Percentiles rank a stretch among this genome's conserved stretches.
Evolutionary conservation across 2,113 vertebrate species (phyloP).

Genomic region (Vulpes ferrilata): DNA sequence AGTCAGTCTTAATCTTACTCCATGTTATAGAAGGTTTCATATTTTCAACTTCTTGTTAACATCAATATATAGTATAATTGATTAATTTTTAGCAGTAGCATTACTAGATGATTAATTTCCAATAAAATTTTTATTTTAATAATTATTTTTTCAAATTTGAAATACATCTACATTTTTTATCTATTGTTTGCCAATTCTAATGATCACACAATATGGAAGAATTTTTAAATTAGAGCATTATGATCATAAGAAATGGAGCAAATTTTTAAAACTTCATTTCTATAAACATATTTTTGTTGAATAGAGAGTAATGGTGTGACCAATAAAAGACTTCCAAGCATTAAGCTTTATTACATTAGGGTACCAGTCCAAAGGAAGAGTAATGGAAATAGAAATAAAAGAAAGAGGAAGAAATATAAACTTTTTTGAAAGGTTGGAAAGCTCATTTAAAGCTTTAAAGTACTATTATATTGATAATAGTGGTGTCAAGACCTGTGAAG

Average conservation of each 20-base stretch:
- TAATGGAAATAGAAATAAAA: neutral
- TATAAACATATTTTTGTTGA: constrained; percentile 11
- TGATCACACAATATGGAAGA: neutral
- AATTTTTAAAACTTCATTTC: neutral
- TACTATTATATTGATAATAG: neutral
- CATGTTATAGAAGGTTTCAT: constrained; percentile 37
- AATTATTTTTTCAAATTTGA: constrained; percentile 45
- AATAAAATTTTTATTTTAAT: neutral
- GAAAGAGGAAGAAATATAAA: neutral
- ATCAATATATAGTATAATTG: neutral
- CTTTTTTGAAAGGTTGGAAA: constrained; percentile 24
- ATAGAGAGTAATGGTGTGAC: neutral
- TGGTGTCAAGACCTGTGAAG: neutral
- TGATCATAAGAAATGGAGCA: neutral
- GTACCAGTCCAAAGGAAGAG: neutral
- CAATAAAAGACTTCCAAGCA: neutral
- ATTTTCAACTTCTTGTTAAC: constrained; percentile 19
- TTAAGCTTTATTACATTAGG: neutral
- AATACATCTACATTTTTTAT: constrained; percentile 35
- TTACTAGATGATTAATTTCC: constrained; percentile 29
- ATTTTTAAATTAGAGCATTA: constrained; percentile 29
- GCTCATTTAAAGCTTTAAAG: neutral
- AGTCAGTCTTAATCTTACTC: neutral
- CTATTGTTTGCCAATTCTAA: neutral
- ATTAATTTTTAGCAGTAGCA: neutral